Base-by-base conservation (phyloP, 2,113 vertebrate genomes). In the Rostratula benghalensis region DNA sequence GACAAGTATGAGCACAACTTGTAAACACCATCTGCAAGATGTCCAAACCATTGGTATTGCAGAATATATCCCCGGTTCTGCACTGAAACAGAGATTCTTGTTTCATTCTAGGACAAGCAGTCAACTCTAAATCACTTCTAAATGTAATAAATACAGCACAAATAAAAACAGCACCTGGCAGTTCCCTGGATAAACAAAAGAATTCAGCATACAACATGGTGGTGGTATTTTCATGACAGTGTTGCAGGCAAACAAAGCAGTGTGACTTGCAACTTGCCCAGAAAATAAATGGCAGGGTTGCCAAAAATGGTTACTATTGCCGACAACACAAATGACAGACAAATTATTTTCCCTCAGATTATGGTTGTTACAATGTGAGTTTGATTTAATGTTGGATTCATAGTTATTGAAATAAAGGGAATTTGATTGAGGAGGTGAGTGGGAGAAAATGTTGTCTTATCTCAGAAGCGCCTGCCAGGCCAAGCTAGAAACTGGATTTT, bases 21-120 rank as follows among this genome's bases (percentile, higher is more conserved):
- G 54, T 63, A 93, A 96, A 93, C 79, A 93, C 79, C 68, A 88
- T 74, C 94, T 95, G 85, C 75, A 94, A 94, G 67, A 33, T 16
- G 46, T 77, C 83, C 63, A 86, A 83, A 92, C 46, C 59, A 67
- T 61, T 76, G 59, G 13, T 46, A 71, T 63, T 56, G 25, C 25
- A 78, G 75, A 92, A 74, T 76, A 63, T 59, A 43, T 76, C 70
- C 78, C 67, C 45, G 30, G 30, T 64, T 83, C 90, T 74, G 13
- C 33, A 41, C 18, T 54, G 56, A 88, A 92, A 88, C 25, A 39
- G 25, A 59, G 63, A 78, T 30, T 71, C 73, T 43, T 60, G 10
- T 81, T 95, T 83, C n/a, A 63, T 48, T 68, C 56, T 88, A 27
- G 35, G 46, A 31, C 54, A 94, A 46, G 25, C 27, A 88, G 9